Evolutionary conservation across 1,140 invertebrate genomes (phyloP).

Genomic region (Drosophila nannoptera): DNA sequence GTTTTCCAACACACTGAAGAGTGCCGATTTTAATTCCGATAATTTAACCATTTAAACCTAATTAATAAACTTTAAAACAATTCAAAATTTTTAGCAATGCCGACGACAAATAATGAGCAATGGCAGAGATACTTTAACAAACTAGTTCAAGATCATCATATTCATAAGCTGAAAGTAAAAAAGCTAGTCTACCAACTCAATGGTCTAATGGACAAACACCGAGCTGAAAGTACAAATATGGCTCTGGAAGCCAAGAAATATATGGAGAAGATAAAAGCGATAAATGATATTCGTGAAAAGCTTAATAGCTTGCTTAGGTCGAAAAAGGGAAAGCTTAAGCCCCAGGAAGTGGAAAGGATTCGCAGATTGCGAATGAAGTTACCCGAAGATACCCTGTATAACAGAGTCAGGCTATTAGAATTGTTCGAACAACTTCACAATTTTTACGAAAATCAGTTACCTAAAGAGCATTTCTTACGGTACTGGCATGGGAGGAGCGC

Average conservation of each 20-base stretch:
- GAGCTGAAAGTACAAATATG: background rate
- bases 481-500: background rate
- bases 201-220: background rate
- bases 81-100: background rate
- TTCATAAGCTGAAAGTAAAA: background rate
- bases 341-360: background rate
- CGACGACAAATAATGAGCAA: background rate
- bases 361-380: background rate
- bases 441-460: background rate
- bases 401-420: constrained; percentile 44
- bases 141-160: background rate
- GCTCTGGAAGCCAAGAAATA: background rate
- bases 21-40: background rate
- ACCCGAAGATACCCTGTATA: constrained; percentile 6
- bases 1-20: background rate
- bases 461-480: no score
- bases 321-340: background rate
- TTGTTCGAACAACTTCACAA: constrained; percentile 10
- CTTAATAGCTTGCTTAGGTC: background rate
- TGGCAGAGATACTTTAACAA: background rate
- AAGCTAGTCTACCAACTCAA: background rate
- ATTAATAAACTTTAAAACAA: background rate
- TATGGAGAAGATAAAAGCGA: constrained; percentile 1
- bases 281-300: background rate
- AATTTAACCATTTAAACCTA: background rate